phyloP scores from a whole-genome alignment of 2,797 vertebrate species.

The Poeciliopsis infans region DNA sequence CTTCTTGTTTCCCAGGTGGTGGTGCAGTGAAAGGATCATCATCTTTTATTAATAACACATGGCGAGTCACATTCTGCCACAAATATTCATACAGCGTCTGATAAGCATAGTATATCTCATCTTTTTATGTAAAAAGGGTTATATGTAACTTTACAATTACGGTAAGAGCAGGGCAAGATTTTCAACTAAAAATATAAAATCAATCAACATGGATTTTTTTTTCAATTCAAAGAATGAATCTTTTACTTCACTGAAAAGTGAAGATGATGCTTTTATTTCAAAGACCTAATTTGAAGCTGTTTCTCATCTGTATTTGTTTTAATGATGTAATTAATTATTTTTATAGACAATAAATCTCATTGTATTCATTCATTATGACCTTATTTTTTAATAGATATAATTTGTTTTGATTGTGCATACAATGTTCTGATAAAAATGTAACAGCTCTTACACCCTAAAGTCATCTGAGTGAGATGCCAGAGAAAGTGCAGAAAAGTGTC shows the following conservation, averaged over 20 bases:
- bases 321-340: not conserved
- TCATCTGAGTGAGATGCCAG: not conserved
- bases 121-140: not conserved
- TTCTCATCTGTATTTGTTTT: not conserved
- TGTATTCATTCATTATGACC: not conserved
- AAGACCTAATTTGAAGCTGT: not conserved
- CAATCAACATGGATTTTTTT: not conserved
- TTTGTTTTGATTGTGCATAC: not conserved
- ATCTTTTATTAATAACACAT: constrained; percentile 63
- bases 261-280: not conserved
- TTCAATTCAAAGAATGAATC: not conserved
- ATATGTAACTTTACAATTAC: constrained; percentile 3
- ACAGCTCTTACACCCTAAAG: not conserved
- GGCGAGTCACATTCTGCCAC: constrained; percentile 53
- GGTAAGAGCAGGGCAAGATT: not conserved
- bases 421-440: not conserved
- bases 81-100: constrained; percentile 36
- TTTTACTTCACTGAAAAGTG: not conserved
- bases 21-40: constrained; percentile 61
- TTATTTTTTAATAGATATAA: not conserved
- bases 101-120: constrained; percentile 26
- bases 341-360: not conserved
- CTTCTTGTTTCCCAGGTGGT: constrained; percentile 68
- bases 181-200: not conserved
- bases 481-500: not conserved